Evolutionary conservation across 2,888 invertebrate species (phyloP).

Genomic region (Epinotia brunnichana): DNA sequence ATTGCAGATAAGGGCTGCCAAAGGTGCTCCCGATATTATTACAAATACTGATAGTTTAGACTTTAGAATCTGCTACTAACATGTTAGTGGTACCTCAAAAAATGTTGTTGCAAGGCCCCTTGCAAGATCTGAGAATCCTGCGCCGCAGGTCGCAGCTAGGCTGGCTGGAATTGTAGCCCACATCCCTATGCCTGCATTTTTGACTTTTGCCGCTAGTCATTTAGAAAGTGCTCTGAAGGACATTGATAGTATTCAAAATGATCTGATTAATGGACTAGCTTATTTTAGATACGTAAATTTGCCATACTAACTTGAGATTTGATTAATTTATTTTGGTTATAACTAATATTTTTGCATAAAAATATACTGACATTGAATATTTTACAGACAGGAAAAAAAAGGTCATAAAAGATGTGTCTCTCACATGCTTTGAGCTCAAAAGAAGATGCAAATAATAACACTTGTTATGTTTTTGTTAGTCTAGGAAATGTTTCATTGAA

Average conservation of each 20-base stretch:
- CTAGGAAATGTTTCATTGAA: constrained; percentile 22
- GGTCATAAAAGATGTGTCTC: not conserved
- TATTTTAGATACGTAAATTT: not conserved
- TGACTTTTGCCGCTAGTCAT: constrained; percentile 11
- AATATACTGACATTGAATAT: not conserved
- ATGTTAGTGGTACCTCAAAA: not conserved
- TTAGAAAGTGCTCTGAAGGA: not conserved
- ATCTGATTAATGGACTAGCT: constrained; percentile 1
- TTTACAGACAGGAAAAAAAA: not conserved
- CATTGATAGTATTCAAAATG: constrained; percentile 7
- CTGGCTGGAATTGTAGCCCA: not conserved
- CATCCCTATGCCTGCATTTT: not conserved
- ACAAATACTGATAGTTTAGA: constrained; percentile 12
- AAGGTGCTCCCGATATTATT: constrained; percentile 1
- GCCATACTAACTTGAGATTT: constrained; percentile 2
- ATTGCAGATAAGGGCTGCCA: constrained; percentile 18
- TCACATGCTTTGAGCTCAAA: not conserved
- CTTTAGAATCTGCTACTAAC: not conserved
- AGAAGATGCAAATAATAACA: not conserved
- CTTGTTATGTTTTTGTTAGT: constrained; percentile 29
- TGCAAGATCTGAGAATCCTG: not conserved
- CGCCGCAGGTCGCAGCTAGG: not conserved
- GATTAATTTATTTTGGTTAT: not conserved
- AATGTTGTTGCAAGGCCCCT: not conserved
- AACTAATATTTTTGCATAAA: not conserved